Conservation (phyloP, 2,888 invertebrate species). For the Yponomeuta malinellus region DNA sequence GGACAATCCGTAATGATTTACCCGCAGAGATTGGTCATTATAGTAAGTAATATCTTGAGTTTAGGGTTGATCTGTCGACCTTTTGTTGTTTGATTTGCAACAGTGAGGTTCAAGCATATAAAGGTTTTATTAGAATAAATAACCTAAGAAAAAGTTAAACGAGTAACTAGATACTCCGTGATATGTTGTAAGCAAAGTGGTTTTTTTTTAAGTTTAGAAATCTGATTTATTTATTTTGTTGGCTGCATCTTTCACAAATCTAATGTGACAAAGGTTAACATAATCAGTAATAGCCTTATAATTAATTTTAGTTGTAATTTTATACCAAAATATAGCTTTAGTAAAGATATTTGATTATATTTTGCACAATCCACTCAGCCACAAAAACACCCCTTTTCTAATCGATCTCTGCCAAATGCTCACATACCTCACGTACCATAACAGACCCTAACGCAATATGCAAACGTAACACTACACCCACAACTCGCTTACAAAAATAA, state of each 20-base stretch:
- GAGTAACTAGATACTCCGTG: too few species aligned
- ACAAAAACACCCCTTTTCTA: neutral
- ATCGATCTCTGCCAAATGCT: neutral
- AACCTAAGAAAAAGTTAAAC: too few species aligned
- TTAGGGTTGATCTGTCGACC: neutral
- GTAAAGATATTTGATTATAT: too few species aligned
- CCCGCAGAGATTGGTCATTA: neutral
- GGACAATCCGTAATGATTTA: neutral
- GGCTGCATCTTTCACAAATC: too few species aligned
- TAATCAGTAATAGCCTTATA: too few species aligned
- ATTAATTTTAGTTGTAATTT: too few species aligned
- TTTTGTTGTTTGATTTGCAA: neutral
- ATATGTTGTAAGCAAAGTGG: too few species aligned
- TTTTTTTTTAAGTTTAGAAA: too few species aligned
- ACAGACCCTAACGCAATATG: neutral
- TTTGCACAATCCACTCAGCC: too few species aligned
- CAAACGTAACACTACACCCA: neutral
- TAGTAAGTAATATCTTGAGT: neutral
- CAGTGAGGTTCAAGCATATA: neutral
- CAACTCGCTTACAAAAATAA: neutral
- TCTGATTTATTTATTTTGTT: too few species aligned
- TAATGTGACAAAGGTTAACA: too few species aligned
- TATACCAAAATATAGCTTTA: too few species aligned
- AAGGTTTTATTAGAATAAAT: neutral
- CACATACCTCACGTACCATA: neutral